Percentiles rank a stretch among this genome's conserved stretches.
These are phyloP conservation scores for Globodera rostochiensis DNA, from an alignment of 1,140 invertebrate species.

Conservation along the genomic window DNA sequence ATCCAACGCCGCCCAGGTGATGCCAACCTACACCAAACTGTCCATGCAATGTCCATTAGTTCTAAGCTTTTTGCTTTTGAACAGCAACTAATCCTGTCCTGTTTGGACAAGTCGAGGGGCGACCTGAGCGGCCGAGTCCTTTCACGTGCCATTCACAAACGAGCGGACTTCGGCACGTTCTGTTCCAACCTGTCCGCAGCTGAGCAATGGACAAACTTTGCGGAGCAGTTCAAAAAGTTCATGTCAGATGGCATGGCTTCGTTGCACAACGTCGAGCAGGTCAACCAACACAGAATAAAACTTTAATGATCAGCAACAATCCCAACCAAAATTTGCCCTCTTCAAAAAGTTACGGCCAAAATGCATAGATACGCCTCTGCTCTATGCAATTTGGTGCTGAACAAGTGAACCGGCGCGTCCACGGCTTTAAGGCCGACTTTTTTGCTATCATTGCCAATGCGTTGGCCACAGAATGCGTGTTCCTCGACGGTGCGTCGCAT, in stretches of 20 bases:
- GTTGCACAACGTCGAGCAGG: conserved; percentile 54
- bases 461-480: conserved; percentile 59
- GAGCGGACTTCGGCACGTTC: conserved; percentile 53
- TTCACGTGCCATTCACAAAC: conserved; percentile 50
- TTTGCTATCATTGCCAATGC: conserved; percentile 55
- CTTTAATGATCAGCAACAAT: too few relatives aligned
- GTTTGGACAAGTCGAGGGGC: conserved; percentile 54
- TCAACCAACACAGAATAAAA: background rate
- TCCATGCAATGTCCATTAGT: background rate
- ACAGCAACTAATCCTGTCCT: conserved; percentile 50
- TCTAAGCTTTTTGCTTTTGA: background rate
- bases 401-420: conserved; percentile 44
- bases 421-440: conserved; percentile 57
- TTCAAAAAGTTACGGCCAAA: background rate
- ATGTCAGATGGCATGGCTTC: conserved; percentile 47
- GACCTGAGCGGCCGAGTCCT: conserved; percentile 50
- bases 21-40: background rate
- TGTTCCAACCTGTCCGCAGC: conserved; percentile 37
- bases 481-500: conserved; percentile 53
- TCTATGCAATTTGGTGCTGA: conserved; percentile 49
- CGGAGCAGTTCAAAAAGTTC: conserved; percentile 46
- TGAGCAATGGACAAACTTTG: conserved; percentile 48
- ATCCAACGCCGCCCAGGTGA: background rate
- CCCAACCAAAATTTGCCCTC: too few relatives aligned
- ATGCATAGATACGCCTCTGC: conserved; percentile 42